Evolutionary conservation across 2,888 invertebrate genomes (phyloP).

Genomic region (Diogma glabrata): DNA sequence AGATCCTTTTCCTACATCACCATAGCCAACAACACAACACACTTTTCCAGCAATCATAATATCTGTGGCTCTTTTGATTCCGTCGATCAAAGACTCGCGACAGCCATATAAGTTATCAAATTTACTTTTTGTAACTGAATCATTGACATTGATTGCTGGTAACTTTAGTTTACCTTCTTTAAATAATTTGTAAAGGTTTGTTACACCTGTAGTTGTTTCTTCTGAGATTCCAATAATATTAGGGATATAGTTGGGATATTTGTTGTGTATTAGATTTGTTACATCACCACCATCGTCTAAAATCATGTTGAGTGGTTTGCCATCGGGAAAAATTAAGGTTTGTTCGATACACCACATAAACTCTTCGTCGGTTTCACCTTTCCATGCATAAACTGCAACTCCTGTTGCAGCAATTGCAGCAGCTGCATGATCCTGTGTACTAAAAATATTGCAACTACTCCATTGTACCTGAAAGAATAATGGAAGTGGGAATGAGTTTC

Average conservation of each 20-base stretch:
- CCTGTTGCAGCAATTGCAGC: conserved; percentile 95
- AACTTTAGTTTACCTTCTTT: conserved; percentile 74
- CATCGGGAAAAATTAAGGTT: conserved; percentile 59
- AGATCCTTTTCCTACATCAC: conserved; percentile 98
- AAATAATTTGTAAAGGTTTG: conserved; percentile 94
- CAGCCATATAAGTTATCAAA: conserved; percentile 99
- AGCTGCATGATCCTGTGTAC: conserved; percentile 98
- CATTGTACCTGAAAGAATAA: conserved; percentile 90
- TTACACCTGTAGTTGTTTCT: conserved; percentile 99
- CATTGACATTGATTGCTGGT: conserved; percentile 98
- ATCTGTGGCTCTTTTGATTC: conserved; percentile 97
- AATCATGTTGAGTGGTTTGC: conserved; percentile 90
- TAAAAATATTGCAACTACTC: conserved; percentile 99
- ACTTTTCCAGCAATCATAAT: conserved; percentile 99
- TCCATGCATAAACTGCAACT: conserved; percentile 97
- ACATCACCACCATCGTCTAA: conserved; percentile 98
- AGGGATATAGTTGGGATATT: conserved; percentile 73
- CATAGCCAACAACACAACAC: conserved; percentile 97
- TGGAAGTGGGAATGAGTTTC: no score
- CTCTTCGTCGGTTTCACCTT: conserved; percentile 99
- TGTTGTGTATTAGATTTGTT: conserved; percentile 88
- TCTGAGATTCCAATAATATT: conserved; percentile 85
- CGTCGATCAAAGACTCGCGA: conserved; percentile 94
- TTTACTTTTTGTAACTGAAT: conserved; percentile 99
- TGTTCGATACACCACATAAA: conserved; percentile 99